These are phyloP conservation scores for roundworm (Caenorhabditis elegans) DNA, from an alignment of 1,140 invertebrate genomes.

Conservation along the genomic window WBcel235 BX284602.5:9346501-9347000, in stretches of 20 bases:
- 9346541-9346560: not conserved
- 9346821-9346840: not conserved
- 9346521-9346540: not conserved
- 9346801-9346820: not conserved
- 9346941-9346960: no score
- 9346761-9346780: not conserved
- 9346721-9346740: not conserved
- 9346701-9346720: not conserved
- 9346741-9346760: no score
- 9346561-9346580: conserved; percentile 8
- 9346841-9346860: not conserved
- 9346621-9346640: not conserved
- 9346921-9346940: no score
- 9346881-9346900: not conserved
- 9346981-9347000: no score
- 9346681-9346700: not conserved
- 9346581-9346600: not conserved
- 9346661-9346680: not conserved
- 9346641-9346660: not conserved
- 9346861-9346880: not conserved
- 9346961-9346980: no score
- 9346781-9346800: not conserved
- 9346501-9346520: not conserved
- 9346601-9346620: no score
- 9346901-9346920: no score